Conservation (phyloP, 2,113 vertebrate genomes). For the Hucho hucho region DNA sequence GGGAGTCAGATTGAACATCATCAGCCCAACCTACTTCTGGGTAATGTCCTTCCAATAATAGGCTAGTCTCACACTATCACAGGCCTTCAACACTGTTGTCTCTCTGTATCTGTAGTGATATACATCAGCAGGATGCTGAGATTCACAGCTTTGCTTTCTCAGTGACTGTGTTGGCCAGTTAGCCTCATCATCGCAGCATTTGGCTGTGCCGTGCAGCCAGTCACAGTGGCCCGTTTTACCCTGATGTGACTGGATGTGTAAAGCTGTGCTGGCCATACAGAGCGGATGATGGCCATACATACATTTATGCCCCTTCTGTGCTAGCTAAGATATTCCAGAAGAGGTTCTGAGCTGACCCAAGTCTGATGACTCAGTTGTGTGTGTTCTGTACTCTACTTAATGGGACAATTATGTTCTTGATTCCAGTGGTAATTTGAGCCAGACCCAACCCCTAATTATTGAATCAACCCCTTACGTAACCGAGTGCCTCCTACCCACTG, state of each 20-base stretch:
- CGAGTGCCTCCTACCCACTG: conserved; percentile 23
- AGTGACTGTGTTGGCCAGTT: background rate
- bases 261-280: background rate
- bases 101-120: background rate
- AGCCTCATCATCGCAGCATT: background rate
- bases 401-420: conserved; percentile 48
- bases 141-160: background rate
- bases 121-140: background rate
- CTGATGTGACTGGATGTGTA: background rate
- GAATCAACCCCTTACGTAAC: conserved; percentile 41
- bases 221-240: background rate
- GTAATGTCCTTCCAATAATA: background rate
- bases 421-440: conserved; percentile 56
- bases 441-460: conserved; percentile 53
- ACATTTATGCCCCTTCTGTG: background rate
- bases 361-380: conserved; percentile 28
- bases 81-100: background rate
- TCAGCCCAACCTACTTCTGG: background rate
- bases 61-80: background rate
- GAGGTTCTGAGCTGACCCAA: background rate
- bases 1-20: background rate
- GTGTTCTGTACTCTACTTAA: conserved; percentile 33
- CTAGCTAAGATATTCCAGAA: background rate
- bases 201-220: background rate
- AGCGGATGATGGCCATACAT: background rate